Base-by-base conservation (phyloP, 2,113 vertebrate species). In the Bubo bubo region DNA sequence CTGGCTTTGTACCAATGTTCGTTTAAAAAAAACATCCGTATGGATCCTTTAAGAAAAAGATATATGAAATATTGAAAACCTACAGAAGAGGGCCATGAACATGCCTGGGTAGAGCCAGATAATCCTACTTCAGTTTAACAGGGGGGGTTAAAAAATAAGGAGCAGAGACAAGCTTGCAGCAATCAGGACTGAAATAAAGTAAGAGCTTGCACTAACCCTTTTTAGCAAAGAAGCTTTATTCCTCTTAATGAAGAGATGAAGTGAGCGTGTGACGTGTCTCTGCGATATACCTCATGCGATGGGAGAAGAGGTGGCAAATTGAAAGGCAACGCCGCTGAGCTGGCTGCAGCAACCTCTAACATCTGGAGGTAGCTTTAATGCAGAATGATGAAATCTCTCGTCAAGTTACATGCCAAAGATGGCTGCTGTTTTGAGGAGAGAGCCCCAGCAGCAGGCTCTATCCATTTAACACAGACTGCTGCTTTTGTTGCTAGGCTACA, bases 401-500 rank as follows among this genome's bases (percentile, higher is more conserved):
- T 91, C 84, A 79, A 95, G 86, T 97, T 96, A 83, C 95, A 90
- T 10, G 0, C 96, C 79, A 88, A 98, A 98, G 95, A 98, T 98
- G 97, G 97, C 97, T 98, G 96, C 97, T 95, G 90, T 86, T 88
- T 89, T 96, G 96, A 96, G 92, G 93, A 91, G 80, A 86, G 86
- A 72, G 93, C 80, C 96, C 95, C 96, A 81, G 95, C 95, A 97
- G 95, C 95, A 90, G 82, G 63, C 94, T 76, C 35, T 58, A 56
- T 67, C 79, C 93, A 4, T 81, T 92, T 93, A 35, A 70, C 89
- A 72, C 93, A 26, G 94, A 41, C 91, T 92, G 72, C 84, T 95
- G 93, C 93, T 93, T 95, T 92, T 97, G 97, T 98, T 98, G 97
- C 97, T 98, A 98, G 96, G 97, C 89, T 97, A 95, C 96, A 90